Conservation (phyloP, 2,888 invertebrate genomes). For the Isotomurus palustris region DNA sequence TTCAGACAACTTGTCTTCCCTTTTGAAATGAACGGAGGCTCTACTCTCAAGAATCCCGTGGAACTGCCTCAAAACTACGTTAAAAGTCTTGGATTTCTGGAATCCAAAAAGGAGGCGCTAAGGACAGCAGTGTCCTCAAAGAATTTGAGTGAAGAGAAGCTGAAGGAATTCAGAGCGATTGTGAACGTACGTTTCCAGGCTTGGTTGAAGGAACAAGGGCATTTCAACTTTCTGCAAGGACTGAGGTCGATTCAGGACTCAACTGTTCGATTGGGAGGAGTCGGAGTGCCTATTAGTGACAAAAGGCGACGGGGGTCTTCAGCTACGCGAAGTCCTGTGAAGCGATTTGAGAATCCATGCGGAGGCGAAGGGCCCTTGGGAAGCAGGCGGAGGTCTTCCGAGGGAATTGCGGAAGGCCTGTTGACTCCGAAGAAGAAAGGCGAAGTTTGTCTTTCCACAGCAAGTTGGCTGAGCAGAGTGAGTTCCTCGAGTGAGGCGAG, state of each 20-base stretch:
- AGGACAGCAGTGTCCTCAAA: background rate
- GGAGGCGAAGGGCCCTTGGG: background rate
- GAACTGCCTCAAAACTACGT: conserved; percentile 11
- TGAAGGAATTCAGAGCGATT: background rate
- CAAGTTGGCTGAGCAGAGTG: background rate
- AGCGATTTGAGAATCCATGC: background rate
- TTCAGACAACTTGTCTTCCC: conserved; percentile 13
- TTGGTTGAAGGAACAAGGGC: conserved; percentile 23
- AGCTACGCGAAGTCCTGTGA: background rate
- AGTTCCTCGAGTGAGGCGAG: background rate
- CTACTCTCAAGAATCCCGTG: conserved; percentile 10
- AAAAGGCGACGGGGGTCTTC: background rate
- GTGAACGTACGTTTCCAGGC: conserved; percentile 10
- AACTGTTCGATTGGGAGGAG: background rate
- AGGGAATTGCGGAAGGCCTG: too few relatives aligned
- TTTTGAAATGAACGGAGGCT: conserved; percentile 6
- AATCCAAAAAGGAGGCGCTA: background rate
- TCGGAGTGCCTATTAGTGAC: background rate
- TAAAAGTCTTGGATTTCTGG: background rate
- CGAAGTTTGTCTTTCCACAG: background rate
- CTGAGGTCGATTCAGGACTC: conserved; percentile 18
- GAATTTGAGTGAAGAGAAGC: background rate
- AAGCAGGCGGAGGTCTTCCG: background rate
- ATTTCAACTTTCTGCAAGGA: conserved; percentile 16
- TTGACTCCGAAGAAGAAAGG: background rate